Evolutionary conservation across 2,888 invertebrate genomes (phyloP).

Genomic region (Cremastobaeus sp.): DNA sequence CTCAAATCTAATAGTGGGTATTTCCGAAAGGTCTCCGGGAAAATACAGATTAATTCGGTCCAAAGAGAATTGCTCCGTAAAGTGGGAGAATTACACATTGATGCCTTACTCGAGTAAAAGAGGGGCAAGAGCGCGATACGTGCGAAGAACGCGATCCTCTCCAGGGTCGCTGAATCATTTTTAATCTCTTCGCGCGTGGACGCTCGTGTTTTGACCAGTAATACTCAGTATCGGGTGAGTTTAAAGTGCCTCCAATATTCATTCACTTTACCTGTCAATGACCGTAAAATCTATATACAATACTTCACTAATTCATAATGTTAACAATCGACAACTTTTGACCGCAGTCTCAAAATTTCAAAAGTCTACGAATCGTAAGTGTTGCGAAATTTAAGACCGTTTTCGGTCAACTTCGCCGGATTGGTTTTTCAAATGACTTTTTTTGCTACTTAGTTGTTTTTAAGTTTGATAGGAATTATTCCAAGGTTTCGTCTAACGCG

Average conservation of each 20-base stretch:
- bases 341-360: too few relatives aligned
- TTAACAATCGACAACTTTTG: too few relatives aligned
- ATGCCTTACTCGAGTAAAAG: not conserved
- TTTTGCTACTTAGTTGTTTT: not conserved
- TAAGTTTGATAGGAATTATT: not conserved
- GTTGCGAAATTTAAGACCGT: too few relatives aligned
- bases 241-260: not conserved
- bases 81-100: conserved; percentile 42
- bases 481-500: conserved; percentile 15
- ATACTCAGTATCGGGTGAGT: conserved; percentile 7
- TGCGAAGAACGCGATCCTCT: conserved; percentile 44
- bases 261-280: too few relatives aligned
- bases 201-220: conserved; percentile 12
- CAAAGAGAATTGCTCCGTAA: conserved; percentile 9
- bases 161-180: conserved; percentile 55
- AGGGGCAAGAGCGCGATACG: conserved; percentile 36
- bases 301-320: too few relatives aligned
- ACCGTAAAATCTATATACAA: too few relatives aligned
- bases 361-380: too few relatives aligned
- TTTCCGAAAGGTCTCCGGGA: conserved; percentile 23
- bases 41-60: conserved; percentile 16
- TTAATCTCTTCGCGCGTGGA: conserved; percentile 42
- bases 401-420: too few relatives aligned
- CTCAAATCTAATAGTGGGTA: too few relatives aligned
- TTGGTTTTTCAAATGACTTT: too few relatives aligned